Conservation (phyloP, 1,140 invertebrate genomes). For the Drosophila equinoxialis region DNA sequence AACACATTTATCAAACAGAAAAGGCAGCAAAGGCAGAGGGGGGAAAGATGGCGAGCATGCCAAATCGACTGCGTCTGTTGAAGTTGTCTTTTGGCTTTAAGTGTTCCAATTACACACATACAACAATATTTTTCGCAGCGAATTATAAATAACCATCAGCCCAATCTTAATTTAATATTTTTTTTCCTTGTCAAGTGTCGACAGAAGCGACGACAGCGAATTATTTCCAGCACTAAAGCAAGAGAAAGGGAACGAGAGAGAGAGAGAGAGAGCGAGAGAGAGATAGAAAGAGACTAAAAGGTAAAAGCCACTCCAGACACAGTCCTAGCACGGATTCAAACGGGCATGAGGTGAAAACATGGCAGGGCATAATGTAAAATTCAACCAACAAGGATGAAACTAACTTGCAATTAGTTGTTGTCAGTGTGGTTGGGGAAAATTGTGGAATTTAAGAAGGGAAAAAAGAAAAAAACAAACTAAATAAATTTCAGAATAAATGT, state of each 20-base stretch:
- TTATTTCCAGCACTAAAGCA: slow-evolving; percentile 44
- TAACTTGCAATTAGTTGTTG: slow-evolving; percentile 76
- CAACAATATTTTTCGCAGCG: neutral
- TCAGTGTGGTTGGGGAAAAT: slow-evolving; percentile 45
- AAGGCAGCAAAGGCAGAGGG: neutral
- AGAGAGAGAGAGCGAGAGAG: neutral
- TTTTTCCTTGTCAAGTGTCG: slow-evolving; percentile 22
- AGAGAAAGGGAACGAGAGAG: slow-evolving; percentile 1
- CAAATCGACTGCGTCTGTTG: neutral
- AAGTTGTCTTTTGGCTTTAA: slow-evolving; percentile 24
- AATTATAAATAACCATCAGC: slow-evolving; percentile 48
- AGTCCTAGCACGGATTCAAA: neutral
- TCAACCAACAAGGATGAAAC: slow-evolving; percentile 42
- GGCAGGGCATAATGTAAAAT: slow-evolving; percentile 33
- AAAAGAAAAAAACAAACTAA: slow-evolving; percentile 14
- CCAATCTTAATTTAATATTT: slow-evolving; percentile 51
- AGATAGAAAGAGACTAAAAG: slow-evolving; percentile 16
- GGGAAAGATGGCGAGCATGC: neutral
- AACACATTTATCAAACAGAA: slow-evolving; percentile 25
- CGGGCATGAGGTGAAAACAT: slow-evolving; percentile 34
- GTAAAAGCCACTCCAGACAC: slow-evolving; percentile 45
- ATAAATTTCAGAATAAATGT: slow-evolving; percentile 11
- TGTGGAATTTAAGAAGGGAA: slow-evolving; percentile 34
- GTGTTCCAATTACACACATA: slow-evolving; percentile 19
- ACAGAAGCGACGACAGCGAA: slow-evolving; percentile 59